A percentile compares a stretch with the other conserved stretches of the same genome.
Conservation (phyloP, 2,113 vertebrate genomes). For the Eupsittula cactorum region DNA sequence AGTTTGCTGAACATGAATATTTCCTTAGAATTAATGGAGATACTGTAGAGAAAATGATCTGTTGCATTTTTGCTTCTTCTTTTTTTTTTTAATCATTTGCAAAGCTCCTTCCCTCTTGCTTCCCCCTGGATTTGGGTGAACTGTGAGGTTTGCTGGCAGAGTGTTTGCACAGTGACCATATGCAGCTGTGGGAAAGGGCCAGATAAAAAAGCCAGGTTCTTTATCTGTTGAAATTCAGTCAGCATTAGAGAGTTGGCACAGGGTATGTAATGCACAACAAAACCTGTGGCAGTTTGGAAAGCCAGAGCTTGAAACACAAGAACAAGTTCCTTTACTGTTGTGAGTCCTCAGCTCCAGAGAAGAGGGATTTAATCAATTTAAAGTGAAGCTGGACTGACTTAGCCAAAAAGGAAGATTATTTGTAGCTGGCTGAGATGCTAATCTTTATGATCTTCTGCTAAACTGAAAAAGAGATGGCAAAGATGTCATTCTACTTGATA, state of each 20-base stretch:
- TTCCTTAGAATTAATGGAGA: background rate
- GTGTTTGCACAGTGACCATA: rapidly evolving
- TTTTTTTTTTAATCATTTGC: background rate
- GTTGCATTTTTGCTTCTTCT: background rate
- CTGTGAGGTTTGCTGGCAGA: background rate
- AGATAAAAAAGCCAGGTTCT: background rate
- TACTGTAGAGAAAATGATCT: background rate
- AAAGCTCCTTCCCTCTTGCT: background rate
- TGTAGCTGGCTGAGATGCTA: background rate
- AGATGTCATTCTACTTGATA: background rate
- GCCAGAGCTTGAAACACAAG: background rate
- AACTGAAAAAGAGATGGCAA: background rate
- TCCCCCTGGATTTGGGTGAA: background rate
- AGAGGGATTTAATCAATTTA: background rate
- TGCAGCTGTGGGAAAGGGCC: background rate
- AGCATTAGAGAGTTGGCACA: background rate
- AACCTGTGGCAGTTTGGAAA: background rate
- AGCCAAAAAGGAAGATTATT: background rate
- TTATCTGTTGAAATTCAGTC: background rate
- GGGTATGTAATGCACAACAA: background rate
- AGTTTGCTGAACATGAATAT: background rate
- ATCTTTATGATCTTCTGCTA: background rate
- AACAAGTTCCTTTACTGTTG: background rate
- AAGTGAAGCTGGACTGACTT: background rate
- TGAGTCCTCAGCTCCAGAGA: background rate